These are phyloP conservation scores for Muricea muricata DNA, from an alignment of 92 coral and sea anemone genomes.

Conservation along the genomic window DNA sequence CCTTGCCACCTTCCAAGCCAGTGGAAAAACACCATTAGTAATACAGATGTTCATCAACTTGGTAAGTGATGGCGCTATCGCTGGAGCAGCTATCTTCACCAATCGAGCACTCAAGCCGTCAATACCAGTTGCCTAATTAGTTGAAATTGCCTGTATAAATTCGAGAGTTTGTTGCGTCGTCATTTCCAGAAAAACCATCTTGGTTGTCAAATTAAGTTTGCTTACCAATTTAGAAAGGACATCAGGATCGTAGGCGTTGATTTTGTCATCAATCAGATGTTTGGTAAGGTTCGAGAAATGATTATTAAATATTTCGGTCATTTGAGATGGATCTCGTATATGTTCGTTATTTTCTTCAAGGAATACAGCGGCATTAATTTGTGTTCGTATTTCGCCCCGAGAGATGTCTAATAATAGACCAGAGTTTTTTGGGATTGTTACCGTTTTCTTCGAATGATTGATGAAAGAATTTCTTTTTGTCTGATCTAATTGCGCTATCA, in stretches of 20 bases:
- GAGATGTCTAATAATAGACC: slow-evolving; percentile 31
- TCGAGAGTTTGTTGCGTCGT: not conserved
- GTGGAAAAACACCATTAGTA: not conserved
- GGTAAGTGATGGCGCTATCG: slow-evolving; percentile 1
- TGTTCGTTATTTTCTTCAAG: slow-evolving; percentile 41
- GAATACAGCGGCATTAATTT: not conserved
- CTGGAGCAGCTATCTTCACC: not conserved
- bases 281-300: not conserved
- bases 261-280: not conserved
- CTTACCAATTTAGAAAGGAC: not conserved
- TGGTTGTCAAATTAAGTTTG: not conserved
- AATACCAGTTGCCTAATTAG: slow-evolving; percentile 22
- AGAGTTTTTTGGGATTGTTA: slow-evolving; percentile 26
- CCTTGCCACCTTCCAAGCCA: slow-evolving; percentile 11
- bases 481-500: not conserved
- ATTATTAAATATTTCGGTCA: not conserved
- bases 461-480: slow-evolving; percentile 21
- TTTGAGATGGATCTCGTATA: not conserved
- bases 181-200: not conserved
- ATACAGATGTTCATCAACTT: slow-evolving; percentile 18
- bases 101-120: slow-evolving; percentile 12
- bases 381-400: slow-evolving; percentile 8
- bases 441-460: slow-evolving; percentile 15
- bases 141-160: not conserved
- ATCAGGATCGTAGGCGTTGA: not conserved